These are phyloP conservation scores for Arnoldichthys spilopterus DNA, from an alignment of 2,797 vertebrate genomes.

Conservation along the genomic window DNA sequence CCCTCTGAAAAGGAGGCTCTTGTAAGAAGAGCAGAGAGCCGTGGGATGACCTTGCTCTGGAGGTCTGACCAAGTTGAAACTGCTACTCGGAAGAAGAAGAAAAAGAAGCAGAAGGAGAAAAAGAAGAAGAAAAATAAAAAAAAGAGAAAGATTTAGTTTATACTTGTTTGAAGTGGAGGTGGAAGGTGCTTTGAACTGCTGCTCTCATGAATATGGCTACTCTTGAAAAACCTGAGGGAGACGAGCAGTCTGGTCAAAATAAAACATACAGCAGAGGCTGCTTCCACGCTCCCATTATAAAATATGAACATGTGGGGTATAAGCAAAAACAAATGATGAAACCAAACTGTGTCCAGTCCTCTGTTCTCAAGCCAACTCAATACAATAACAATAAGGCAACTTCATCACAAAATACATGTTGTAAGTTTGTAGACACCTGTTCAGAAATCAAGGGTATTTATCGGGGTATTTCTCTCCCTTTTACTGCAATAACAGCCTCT, in stretches of 20 bases:
- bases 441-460: no score
- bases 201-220: conserved; percentile 51
- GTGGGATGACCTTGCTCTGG: conserved; percentile 62
- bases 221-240: conserved; percentile 36
- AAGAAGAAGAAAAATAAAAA: conserved; percentile 61
- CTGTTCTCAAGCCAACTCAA: neutral
- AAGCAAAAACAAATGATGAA: neutral
- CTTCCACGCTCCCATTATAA: neutral
- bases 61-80: conserved; percentile 84
- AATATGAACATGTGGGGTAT: neutral
- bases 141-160: conserved; percentile 50
- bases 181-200: conserved; percentile 80
- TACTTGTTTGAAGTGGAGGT: conserved; percentile 59
- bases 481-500: no score
- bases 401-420: neutral
- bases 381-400: neutral
- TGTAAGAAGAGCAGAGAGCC: conserved; percentile 54
- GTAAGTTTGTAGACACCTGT: neutral
- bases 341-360: neutral
- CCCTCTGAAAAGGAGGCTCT: conserved; percentile 50
- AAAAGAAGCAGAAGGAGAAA: conserved; percentile 72
- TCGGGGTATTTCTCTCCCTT: no score
- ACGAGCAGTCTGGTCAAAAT: conserved; percentile 40
- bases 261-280: conserved; percentile 28
- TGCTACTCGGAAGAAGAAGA: conserved; percentile 84